Conservation (phyloP, 2,888 invertebrate species). For the Spisula subtruncata region DNA sequence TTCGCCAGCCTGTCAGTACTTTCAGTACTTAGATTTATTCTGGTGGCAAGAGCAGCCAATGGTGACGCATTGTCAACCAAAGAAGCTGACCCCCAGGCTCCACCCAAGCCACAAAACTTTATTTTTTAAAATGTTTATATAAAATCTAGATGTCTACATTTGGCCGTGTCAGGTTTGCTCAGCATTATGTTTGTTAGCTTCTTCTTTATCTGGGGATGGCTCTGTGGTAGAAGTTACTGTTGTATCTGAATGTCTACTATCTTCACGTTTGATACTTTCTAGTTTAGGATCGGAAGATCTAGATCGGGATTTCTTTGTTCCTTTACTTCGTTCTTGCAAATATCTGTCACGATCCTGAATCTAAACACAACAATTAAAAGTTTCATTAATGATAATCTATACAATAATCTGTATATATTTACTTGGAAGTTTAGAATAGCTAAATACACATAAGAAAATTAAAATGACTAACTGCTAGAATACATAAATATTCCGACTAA, state of each 20-base stretch:
- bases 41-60: too few relatives aligned
- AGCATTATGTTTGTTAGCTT: conserved; percentile 24
- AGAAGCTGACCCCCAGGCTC: too few relatives aligned
- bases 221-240: not conserved
- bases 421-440: too few relatives aligned
- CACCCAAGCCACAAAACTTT: too few relatives aligned
- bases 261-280: conserved; percentile 35
- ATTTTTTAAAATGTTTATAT: not conserved
- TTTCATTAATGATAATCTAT: too few relatives aligned
- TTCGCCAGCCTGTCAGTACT: too few relatives aligned
- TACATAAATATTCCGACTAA: too few relatives aligned
- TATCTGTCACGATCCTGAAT: conserved; percentile 65
- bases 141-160: not conserved
- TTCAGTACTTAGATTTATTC: too few relatives aligned
- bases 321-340: conserved; percentile 64
- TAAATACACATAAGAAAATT: too few relatives aligned
- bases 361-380: conserved; percentile 37
- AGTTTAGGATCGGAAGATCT: conserved; percentile 50
- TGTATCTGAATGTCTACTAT: conserved; percentile 26
- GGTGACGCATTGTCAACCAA: too few relatives aligned
- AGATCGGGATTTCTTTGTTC: conserved; percentile 54
- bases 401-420: too few relatives aligned
- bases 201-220: conserved; percentile 8
- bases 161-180: conserved; percentile 42
- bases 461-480: too few relatives aligned